phyloP scores from a whole-genome alignment of 2,797 vertebrate genomes.

The Euthynnus affinis region DNA sequence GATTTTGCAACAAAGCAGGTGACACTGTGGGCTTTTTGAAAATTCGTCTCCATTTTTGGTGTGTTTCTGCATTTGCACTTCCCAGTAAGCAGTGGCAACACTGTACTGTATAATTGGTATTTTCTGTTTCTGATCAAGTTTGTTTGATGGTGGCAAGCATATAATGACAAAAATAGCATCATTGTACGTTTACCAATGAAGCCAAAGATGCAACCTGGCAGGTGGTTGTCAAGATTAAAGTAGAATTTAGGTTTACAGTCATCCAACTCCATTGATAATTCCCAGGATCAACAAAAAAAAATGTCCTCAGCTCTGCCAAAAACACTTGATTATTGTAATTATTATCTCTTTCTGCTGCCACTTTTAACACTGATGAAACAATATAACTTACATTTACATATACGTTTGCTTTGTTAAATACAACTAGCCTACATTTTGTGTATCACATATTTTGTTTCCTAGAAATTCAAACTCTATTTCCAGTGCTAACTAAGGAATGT shows the following conservation, averaged over 20 bases:
- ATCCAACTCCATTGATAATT: neutral
- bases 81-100: neutral
- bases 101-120: neutral
- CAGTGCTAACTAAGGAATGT: neutral
- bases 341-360: neutral
- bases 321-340: neutral
- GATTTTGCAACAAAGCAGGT: neutral
- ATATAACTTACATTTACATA: too few species aligned
- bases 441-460: neutral
- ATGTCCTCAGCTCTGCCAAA: too few species aligned
- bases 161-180: neutral
- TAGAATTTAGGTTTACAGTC: neutral
- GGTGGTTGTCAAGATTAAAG: neutral
- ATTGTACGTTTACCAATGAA: neutral
- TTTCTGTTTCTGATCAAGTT: neutral
- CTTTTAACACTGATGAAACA: neutral
- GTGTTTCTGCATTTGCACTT: neutral
- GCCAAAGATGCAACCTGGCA: neutral
- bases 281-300: too few species aligned
- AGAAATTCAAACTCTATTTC: neutral
- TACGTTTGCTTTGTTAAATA: too few species aligned
- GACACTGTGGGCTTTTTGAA: neutral
- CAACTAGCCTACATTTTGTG: too few species aligned
- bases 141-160: neutral
- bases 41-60: neutral